Base-by-base conservation (phyloP, 2,888 invertebrate genomes). In the Pharmacophagus antenor region DNA sequence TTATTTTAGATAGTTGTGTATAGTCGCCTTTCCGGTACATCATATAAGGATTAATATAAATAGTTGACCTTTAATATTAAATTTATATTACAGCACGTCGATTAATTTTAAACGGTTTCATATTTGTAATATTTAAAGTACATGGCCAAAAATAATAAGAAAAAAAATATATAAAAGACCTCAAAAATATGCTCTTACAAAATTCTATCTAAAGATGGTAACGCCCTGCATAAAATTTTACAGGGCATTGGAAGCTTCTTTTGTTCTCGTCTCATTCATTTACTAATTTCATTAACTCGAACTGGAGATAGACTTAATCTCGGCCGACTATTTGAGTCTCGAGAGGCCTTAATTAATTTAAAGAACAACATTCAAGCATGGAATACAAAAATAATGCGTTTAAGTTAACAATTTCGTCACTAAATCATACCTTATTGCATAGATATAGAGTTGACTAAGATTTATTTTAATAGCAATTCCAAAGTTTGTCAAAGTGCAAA, bases 281-380 rank as follows among this genome's bases (percentile, higher is more conserved):
- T 71, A 78, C 73, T 69, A 70, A 76, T 79, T 82, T 83, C 76
- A 84, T 85, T 84, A 82, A 77, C 78, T 83, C 71, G 69, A 77
- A 75, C 78, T 82, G 71, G 70, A 79, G 78, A 85, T 84, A 74
- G 82, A 77, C 78, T 82, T 84, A 85, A 87, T 87, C 82, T 84
- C 68, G 69, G 74, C 72, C 74, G 73, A 72, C 74, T 67, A 77
- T 70, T 76, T 66, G 65, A 74, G 74, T 81, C 82, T 88, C 86
- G 77, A 88, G 87, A 85, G 85, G 85, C 79, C 73, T 69, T 81
- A 88, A 87, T 87, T 88, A 87, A 88, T 85, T 83, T 85, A 79
- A 82, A 86, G 82, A 86, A 74, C 81, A 82, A 82, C 80, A 74
- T 68, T 66, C 67, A 69, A 66, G 62, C 64, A 66, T 48, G 55